Conservation (phyloP, 92 coral and sea anemone species). For the Phymanthus crucifer region DNA sequence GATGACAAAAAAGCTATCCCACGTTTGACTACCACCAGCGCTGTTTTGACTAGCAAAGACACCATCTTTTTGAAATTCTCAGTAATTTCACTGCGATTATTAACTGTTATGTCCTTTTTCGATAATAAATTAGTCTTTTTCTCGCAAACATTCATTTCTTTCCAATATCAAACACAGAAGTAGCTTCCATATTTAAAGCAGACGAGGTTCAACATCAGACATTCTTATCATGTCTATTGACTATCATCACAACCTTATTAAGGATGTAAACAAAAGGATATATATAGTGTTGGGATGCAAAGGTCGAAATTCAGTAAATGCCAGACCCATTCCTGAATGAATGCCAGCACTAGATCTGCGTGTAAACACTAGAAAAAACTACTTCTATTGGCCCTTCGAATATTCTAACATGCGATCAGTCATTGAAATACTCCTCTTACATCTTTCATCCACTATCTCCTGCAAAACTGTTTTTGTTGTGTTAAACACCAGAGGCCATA, state of each 20-base stretch:
- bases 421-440: not conserved
- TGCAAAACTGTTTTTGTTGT: not conserved
- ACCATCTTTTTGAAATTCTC: not conserved
- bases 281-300: not conserved
- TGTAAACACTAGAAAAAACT: not conserved
- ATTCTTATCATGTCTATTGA: not conserved
- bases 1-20: not conserved
- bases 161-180: not conserved
- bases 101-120: not conserved
- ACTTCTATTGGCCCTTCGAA: not conserved
- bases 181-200: not conserved
- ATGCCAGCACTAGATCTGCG: not conserved
- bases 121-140: not conserved
- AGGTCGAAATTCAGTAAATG: not conserved
- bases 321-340: not conserved
- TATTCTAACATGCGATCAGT: not conserved
- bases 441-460: not conserved
- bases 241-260: not conserved
- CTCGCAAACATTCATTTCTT: not conserved
- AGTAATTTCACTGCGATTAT: not conserved
- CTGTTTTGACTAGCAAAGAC: not conserved
- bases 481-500: not conserved
- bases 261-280: not conserved
- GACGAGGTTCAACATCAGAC: not conserved
- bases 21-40: not conserved